Evolutionary conservation across 1,140 invertebrate species (phyloP).

Genomic region (Triops longicaudatus): DNA sequence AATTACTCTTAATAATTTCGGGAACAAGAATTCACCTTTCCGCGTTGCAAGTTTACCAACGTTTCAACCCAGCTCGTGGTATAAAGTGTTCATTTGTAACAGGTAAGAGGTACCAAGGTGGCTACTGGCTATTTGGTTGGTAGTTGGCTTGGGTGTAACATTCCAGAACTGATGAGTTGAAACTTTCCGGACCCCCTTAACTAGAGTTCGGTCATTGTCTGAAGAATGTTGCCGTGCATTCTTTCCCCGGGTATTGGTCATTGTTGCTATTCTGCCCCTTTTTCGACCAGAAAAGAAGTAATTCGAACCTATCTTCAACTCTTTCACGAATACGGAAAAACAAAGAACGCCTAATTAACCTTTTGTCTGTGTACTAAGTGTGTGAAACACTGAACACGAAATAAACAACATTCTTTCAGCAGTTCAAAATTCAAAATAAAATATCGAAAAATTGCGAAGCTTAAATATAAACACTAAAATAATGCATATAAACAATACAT

Average conservation of each 20-base stretch:
- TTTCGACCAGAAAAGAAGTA: no score
- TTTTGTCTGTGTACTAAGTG: neutral
- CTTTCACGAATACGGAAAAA: neutral
- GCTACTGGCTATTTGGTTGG: neutral
- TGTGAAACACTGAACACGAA: no score
- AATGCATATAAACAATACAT: no score
- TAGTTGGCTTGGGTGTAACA: neutral
- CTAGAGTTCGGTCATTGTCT: neutral
- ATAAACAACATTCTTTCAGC: no score
- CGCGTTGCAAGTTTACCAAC: neutral
- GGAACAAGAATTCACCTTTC: neutral
- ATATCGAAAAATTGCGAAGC: no score
- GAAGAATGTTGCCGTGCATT: neutral
- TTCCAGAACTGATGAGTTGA: neutral
- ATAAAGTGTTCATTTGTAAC: neutral
- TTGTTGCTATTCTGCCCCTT: no score
- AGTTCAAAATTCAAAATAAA: neutral
- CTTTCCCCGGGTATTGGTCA: neutral
- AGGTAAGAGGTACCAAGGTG: neutral
- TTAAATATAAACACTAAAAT: no score
- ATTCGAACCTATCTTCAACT: no score
- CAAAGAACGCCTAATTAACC: neutral
- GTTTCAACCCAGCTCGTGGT: neutral
- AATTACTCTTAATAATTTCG: slow-evolving; percentile 2
- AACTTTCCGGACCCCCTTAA: neutral